phyloP scores from a whole-genome alignment of 2,797 vertebrate genomes.

The Tachyglossus aculeatus region DNA sequence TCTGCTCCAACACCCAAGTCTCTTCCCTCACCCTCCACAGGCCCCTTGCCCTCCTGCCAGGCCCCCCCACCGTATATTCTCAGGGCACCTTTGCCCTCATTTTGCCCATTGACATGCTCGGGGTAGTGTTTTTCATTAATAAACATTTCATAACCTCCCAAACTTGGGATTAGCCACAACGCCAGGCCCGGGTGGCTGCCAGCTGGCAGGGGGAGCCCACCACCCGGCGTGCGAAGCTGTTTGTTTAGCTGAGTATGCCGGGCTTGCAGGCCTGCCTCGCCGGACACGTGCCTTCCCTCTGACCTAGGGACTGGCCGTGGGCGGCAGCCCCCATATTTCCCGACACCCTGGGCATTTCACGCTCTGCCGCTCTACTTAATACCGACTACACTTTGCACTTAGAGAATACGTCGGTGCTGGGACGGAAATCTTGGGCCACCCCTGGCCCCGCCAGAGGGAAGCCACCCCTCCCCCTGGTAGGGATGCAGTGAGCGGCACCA shows the following conservation, averaged over 20 bases:
- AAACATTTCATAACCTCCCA: conserved; percentile 63
- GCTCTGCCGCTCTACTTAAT: neutral
- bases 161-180: conserved; percentile 27
- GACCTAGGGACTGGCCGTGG: neutral
- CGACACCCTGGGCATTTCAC: neutral
- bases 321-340: neutral
- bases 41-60: conserved; percentile 26
- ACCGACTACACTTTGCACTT: neutral
- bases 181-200: conserved; percentile 14
- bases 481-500: no score
- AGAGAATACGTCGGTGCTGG: no score
- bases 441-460: no score
- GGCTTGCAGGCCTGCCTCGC: conserved; percentile 32
- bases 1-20: neutral
- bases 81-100: no score
- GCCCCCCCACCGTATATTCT: no score
- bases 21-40: conserved; percentile 20
- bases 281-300: conserved; percentile 19
- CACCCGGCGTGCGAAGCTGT: conserved; percentile 2
- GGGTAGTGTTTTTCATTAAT: conserved; percentile 37
- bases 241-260: conserved; percentile 49
- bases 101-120: neutral
- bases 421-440: no score
- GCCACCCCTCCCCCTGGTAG: no score
- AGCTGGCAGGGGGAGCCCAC: conserved; percentile 60